phyloP scores from a whole-genome alignment of 1,140 invertebrate genomes.

The Aphelenchoides fujianensis region DNA sequence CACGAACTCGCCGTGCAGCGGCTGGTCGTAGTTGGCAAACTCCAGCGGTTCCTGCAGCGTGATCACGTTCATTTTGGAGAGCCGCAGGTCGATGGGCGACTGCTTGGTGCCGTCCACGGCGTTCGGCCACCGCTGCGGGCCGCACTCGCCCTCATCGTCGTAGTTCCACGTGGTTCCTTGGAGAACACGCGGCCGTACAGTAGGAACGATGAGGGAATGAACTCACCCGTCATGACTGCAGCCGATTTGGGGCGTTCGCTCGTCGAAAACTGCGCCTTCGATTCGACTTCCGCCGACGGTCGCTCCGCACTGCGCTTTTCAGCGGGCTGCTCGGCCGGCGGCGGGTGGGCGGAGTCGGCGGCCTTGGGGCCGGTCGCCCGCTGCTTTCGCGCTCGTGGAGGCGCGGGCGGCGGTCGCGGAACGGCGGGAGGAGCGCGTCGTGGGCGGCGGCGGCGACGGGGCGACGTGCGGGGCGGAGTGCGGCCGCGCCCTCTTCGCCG shows the following conservation, averaged over 20 bases:
- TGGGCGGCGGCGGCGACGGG: not conserved
- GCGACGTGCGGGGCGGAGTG: not conserved
- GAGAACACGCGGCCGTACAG: not conserved
- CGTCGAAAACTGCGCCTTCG: not conserved
- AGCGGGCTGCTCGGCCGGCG: not conserved
- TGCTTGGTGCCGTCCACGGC: slow-evolving; percentile 35
- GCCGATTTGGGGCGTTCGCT: not conserved
- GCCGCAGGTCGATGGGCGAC: slow-evolving; percentile 55
- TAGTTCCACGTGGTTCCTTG: slow-evolving; percentile 41
- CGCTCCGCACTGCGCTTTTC: not conserved
- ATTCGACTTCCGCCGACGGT: not conserved
- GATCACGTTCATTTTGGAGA: slow-evolving; percentile 36
- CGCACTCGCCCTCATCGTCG: slow-evolving; percentile 44
- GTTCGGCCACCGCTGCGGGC: slow-evolving; percentile 46
- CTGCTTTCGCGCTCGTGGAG: not conserved
- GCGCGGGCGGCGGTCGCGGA: not conserved
- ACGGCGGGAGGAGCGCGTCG: not conserved
- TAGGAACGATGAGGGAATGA: not conserved
- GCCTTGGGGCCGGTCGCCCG: not conserved
- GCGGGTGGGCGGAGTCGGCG: not conserved
- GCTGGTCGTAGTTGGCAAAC: slow-evolving; percentile 55
- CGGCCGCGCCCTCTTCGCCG: not conserved
- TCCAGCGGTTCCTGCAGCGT: slow-evolving; percentile 38
- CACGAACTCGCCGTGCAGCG: slow-evolving; percentile 48
- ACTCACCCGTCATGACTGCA: not conserved